These are phyloP conservation scores for Amphiprion clarkii DNA, from an alignment of 2,797 vertebrate genomes.

Conservation along the genomic window DNA sequence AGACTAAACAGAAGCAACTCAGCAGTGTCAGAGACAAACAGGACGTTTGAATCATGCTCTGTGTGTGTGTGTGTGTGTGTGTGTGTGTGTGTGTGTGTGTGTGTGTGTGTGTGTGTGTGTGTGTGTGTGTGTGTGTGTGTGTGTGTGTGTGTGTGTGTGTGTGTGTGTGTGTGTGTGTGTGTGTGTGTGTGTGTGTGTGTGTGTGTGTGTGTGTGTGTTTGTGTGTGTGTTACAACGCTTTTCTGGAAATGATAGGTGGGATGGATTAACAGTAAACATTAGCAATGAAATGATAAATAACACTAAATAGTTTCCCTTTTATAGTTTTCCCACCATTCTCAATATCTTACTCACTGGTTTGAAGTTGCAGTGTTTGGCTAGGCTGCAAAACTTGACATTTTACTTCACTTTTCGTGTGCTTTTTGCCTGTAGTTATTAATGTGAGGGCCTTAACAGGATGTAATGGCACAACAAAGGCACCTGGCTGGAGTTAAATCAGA, in stretches of 20 bases:
- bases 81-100: too few relatives aligned
- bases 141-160: too few relatives aligned
- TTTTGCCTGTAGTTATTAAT: too few relatives aligned
- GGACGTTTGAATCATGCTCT: conserved; percentile 15
- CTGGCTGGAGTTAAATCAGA: not conserved
- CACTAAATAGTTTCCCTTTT: conserved; percentile 2
- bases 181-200: too few relatives aligned
- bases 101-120: too few relatives aligned
- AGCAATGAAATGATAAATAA: not conserved
- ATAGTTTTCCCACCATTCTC: not conserved
- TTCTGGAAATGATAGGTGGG: conserved; percentile 11
- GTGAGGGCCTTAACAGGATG: not conserved
- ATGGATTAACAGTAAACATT: not conserved
- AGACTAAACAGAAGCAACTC: conserved; percentile 49
- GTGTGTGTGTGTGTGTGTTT: too few relatives aligned
- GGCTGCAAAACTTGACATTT: not conserved
- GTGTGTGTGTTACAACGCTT: not conserved
- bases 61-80: too few relatives aligned
- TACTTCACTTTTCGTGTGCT: too few relatives aligned
- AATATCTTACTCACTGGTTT: not conserved
- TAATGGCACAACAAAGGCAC: not conserved
- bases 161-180: too few relatives aligned
- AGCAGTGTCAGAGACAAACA: conserved; percentile 35
- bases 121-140: too few relatives aligned
- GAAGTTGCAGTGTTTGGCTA: not conserved